Conservation (phyloP, 2,888 invertebrate genomes). For the Prenolepis imparis region DNA sequence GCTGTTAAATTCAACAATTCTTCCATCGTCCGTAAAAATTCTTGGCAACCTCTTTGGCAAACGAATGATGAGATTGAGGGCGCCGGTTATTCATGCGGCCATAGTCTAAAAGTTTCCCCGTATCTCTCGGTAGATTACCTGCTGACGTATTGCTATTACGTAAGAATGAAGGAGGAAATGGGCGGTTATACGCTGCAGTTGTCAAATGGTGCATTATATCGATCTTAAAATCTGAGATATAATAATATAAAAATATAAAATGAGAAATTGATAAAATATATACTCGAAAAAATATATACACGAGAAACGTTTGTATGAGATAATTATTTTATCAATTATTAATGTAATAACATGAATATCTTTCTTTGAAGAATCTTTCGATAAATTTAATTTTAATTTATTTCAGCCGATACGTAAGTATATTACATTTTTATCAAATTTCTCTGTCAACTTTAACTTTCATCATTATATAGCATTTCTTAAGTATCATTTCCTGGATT, state of each 20-base stretch:
- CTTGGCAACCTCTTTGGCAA: conserved; percentile 59
- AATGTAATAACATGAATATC: not conserved
- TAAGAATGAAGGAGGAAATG: conserved; percentile 23
- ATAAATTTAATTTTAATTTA: not conserved
- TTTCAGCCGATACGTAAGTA: not conserved
- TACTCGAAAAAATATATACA: not conserved
- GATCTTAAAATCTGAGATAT: not conserved
- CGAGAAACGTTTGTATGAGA: not conserved
- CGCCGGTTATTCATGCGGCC: conserved; percentile 57
- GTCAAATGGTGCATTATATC: not conserved
- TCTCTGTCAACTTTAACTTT: not conserved
- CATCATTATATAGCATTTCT: not conserved
- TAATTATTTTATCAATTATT: not conserved
- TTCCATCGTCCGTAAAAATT: conserved; percentile 60
- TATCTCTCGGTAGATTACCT: conserved; percentile 47
- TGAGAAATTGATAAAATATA: not conserved
- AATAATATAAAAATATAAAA: conserved; percentile 6
- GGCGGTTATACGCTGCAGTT: not conserved
- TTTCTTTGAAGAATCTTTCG: not conserved
- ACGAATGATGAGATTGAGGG: conserved; percentile 60
- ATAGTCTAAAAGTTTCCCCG: conserved; percentile 20
- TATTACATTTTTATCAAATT: not conserved
- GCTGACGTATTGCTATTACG: conserved; percentile 30
- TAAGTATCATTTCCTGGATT: conserved; percentile 16
- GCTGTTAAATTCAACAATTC: conserved; percentile 63